These are phyloP conservation scores for Sesamia nonagrioides DNA, from an alignment of 1,140 invertebrate genomes.

Conservation along the genomic window DNA sequence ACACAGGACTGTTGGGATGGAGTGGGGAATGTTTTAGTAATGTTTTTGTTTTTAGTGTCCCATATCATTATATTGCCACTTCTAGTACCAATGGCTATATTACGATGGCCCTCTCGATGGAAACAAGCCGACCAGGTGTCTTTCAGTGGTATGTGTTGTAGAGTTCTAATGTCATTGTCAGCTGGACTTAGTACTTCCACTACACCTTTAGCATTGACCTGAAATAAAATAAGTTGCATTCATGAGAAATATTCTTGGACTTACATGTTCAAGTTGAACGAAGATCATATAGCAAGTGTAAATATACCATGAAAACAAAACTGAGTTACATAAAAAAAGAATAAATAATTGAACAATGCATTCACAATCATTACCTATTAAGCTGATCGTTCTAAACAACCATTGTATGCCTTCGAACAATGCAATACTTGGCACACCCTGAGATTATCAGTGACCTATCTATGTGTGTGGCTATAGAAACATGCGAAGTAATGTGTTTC, in stretches of 20 bases:
- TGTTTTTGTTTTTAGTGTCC: constrained; percentile 84
- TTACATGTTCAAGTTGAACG: too few species aligned
- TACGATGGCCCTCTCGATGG: constrained; percentile 80
- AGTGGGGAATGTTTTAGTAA: constrained; percentile 80
- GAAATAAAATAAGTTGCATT: constrained; percentile 57
- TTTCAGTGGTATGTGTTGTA: constrained; percentile 81
- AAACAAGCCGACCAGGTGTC: constrained; percentile 83
- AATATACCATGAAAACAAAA: too few species aligned
- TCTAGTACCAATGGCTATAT: constrained; percentile 81
- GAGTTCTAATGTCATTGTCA: constrained; percentile 79
- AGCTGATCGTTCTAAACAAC: neutral
- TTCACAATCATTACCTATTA: neutral
- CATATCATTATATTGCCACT: constrained; percentile 84
- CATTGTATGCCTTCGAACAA: constrained; percentile 18
- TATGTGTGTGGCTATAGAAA: constrained; percentile 10
- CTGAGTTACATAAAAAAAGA: neutral
- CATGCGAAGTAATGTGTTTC: neutral
- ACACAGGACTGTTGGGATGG: constrained; percentile 75
- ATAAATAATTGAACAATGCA: neutral
- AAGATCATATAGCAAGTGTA: too few species aligned
- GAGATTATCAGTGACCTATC: constrained; percentile 25
- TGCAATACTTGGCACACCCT: constrained; percentile 53
- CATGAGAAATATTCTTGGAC: too few species aligned
- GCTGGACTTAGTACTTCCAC: constrained; percentile 81
- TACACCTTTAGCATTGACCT: constrained; percentile 81